Evolutionary conservation across 2,113 vertebrate genomes (phyloP).

Genomic region (Macrotis lagotis): DNA sequence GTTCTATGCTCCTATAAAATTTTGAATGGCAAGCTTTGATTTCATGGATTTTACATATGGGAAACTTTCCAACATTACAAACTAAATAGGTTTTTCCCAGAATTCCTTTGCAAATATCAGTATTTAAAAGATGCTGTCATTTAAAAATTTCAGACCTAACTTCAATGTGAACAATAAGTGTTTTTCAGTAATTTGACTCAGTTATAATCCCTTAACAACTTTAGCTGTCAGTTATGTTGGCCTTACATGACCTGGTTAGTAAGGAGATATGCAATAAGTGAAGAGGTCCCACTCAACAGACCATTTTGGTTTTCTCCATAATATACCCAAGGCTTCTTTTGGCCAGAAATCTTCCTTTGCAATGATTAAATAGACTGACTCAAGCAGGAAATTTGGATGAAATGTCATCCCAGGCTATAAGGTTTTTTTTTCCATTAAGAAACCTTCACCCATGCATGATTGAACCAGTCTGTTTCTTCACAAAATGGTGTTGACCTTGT

Average conservation of each 20-base stretch:
- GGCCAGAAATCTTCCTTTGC: neutral
- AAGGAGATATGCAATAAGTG: neutral
- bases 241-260: neutral
- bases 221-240: neutral
- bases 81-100: neutral
- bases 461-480: conserved; percentile 13
- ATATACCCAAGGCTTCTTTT: neutral
- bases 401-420: conserved; percentile 15
- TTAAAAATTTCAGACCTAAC: neutral
- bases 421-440: conserved; percentile 25
- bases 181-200: neutral
- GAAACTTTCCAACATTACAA: neutral
- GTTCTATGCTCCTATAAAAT: neutral
- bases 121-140: neutral
- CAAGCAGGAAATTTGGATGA: conserved; percentile 32
- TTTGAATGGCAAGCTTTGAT: neutral
- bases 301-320: conserved; percentile 6
- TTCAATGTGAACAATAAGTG: neutral
- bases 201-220: conserved; percentile 2
- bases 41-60: neutral
- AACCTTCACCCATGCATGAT: neutral
- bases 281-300: neutral
- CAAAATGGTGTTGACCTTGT: conserved; percentile 14
- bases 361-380: conserved; percentile 17
- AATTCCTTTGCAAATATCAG: neutral